Percentiles rank a stretch among this genome's conserved stretches.
Conservation (phyloP, 2,113 vertebrate species). For the Megaleporinus macrocephalus region DNA sequence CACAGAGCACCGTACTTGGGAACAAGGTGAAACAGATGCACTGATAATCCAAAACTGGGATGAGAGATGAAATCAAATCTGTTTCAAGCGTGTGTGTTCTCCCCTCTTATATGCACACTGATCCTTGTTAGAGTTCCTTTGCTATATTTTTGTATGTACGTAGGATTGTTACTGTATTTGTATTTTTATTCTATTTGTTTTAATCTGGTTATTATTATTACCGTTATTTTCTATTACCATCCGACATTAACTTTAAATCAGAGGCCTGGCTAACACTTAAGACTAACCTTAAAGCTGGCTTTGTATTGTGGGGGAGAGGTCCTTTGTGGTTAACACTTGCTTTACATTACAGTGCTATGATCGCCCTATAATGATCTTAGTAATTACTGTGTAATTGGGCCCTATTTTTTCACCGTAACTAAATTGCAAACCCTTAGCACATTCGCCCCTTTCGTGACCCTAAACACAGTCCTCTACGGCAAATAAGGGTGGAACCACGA, state of each 20-base stretch:
- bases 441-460: background rate
- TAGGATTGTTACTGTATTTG: conserved; percentile 69
- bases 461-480: background rate
- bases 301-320: conserved; percentile 56
- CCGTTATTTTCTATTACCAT: conserved; percentile 61
- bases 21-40: conserved; percentile 55
- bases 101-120: conserved; percentile 63
- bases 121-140: conserved; percentile 76
- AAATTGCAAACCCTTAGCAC: conserved; percentile 17
- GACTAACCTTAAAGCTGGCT: conserved; percentile 38
- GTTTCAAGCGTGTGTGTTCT: conserved; percentile 50
- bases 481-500: background rate
- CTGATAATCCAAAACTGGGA: conserved; percentile 52
- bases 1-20: conserved; percentile 34
- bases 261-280: conserved; percentile 48
- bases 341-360: conserved; percentile 30
- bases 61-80: conserved; percentile 51
- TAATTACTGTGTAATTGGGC: conserved; percentile 16
- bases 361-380: conserved; percentile 9
- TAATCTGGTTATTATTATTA: conserved; percentile 62
- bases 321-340: conserved; percentile 25
- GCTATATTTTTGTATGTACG: conserved; percentile 85
- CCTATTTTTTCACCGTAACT: conserved; percentile 43
- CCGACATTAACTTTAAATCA: conserved; percentile 56
- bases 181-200: conserved; percentile 71